phyloP scores from a whole-genome alignment of 2,888 invertebrate genomes.

The Andrena haemorrhoa region DNA sequence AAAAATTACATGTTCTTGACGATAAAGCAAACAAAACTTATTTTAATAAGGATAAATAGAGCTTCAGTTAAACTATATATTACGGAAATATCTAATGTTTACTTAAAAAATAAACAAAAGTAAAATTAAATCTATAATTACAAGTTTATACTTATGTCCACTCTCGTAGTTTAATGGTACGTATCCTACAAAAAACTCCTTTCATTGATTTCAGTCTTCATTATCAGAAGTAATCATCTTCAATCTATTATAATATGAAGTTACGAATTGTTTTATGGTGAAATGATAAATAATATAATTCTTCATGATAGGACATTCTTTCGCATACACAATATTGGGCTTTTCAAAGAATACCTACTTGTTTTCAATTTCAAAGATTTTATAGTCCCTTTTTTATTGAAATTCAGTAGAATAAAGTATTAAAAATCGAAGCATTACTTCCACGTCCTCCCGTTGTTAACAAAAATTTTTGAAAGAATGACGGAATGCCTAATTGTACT shows the following conservation, averaged over 20 bases:
- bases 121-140: background rate
- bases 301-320: background rate
- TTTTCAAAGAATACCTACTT: no score
- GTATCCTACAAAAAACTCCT: background rate
- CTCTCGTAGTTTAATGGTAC: background rate
- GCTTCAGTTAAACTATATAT: background rate
- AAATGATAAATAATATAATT: background rate
- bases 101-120: constrained; percentile 1
- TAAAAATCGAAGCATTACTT: no score
- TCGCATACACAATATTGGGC: background rate
- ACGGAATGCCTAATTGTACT: no score
- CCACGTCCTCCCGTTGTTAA: background rate
- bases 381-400: no score
- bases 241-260: no score
- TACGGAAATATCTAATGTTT: background rate
- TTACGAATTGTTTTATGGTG: background rate
- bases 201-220: background rate
- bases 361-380: no score
- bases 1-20: no score
- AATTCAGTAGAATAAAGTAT: no score
- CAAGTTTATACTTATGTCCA: background rate
- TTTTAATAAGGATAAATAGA: background rate
- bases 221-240: background rate
- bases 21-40: no score
- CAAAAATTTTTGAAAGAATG: background rate